Conservation (phyloP, 2,113 vertebrate genomes). For the Anseranas semipalmata region DNA sequence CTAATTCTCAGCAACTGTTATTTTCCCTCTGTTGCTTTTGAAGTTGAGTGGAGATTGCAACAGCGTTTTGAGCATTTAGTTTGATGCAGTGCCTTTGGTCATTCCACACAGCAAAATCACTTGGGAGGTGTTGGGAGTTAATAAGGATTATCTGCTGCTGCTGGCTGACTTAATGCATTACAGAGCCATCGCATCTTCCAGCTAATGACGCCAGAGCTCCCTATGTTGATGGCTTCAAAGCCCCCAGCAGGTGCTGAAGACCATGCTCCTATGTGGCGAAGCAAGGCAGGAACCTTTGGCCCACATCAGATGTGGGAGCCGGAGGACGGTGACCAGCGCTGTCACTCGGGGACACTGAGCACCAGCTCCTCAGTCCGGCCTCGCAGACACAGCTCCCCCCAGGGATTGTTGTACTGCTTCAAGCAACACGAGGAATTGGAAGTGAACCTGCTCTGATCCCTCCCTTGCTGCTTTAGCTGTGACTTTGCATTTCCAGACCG, state of each 20-base stretch:
- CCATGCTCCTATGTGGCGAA: rapidly evolving
- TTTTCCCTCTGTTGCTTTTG: not conserved
- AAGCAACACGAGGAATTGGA: rapidly evolving
- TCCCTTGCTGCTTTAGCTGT: not conserved
- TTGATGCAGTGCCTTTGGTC: not conserved
- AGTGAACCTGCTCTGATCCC: not conserved
- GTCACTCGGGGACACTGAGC: not conserved
- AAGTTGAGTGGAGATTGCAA: not conserved
- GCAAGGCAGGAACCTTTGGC: not conserved
- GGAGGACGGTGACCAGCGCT: not conserved
- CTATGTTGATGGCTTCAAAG: rapidly evolving
- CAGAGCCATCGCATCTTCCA: not conserved
- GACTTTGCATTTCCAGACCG: not conserved
- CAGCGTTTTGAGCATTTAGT: not conserved
- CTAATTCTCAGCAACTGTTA: not conserved
- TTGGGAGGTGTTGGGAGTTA: not conserved
- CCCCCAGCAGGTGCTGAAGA: not conserved
- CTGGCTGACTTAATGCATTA: not conserved
- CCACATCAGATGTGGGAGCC: not conserved
- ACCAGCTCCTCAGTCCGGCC: not conserved
- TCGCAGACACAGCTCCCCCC: rapidly evolving
- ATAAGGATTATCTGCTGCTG: not conserved
- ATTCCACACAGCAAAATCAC: not conserved
- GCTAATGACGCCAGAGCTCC: not conserved
- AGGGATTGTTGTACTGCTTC: not conserved